Conservation (phyloP, 2,113 vertebrate genomes). For the Anarhynchus alexandrinus region DNA sequence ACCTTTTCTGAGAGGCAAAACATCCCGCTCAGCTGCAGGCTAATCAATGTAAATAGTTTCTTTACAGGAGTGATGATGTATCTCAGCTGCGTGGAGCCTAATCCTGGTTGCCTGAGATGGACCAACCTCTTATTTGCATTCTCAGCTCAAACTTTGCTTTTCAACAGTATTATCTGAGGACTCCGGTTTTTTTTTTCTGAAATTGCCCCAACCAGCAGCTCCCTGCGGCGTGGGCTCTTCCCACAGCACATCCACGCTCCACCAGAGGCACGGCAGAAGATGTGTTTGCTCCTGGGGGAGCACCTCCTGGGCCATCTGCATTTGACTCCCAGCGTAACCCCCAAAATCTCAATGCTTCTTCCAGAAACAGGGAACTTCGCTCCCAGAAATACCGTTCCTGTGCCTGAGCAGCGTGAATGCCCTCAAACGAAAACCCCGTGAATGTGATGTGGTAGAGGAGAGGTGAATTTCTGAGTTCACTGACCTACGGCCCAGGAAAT, state of each 20-base stretch:
- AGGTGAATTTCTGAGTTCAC: neutral
- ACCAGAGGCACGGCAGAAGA: neutral
- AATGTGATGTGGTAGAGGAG: neutral
- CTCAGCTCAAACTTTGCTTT: neutral
- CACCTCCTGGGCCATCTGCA: neutral
- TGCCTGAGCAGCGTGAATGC: neutral
- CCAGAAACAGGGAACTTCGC: neutral
- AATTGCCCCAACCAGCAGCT: accelerated
- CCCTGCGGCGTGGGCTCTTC: neutral
- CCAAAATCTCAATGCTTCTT: neutral
- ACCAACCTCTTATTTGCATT: neutral
- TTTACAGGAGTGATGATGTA: neutral
- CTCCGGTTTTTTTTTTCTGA: neutral
- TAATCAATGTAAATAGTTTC: neutral
- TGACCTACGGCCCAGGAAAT: neutral
- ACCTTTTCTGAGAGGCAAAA: neutral
- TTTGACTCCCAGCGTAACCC: neutral
- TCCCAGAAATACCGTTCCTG: neutral
- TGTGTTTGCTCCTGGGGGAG: neutral
- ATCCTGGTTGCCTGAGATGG: neutral
- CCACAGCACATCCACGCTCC: accelerated
- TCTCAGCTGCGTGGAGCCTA: neutral
- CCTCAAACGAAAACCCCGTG: neutral
- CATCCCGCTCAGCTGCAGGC: neutral
- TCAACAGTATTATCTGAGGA: neutral